Evolutionary conservation across 2,888 invertebrate species (phyloP), one percentile per base, ranked within the genome.

Genomic region (Pycnomerus fuliginosus): DNA sequence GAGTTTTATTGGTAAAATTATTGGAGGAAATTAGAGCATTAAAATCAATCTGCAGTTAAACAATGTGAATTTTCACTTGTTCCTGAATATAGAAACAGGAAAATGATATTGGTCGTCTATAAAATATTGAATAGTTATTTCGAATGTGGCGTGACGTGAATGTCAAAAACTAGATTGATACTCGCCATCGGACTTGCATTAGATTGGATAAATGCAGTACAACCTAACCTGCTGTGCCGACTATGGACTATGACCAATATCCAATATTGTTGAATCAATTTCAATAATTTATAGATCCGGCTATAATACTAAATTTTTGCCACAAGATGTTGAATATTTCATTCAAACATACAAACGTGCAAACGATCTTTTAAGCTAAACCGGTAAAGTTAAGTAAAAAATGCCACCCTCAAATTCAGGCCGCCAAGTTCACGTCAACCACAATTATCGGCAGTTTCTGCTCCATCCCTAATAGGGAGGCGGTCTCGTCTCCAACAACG

Each of bases 101-200:
- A 56, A 56, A 57, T 48, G 53, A 51, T 53, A 50, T 44, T 50
- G 52, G 43, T 49, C 56, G 50, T 55, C 56, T 54, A 53, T 63
- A 64, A 64, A 64, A 64, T 64, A 65, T 64, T 55, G 65, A 62
- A 59, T 62, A 60, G 64, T 62, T 65, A 61, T 57, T 60, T 57
- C 53, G 55, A 61, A 61, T 56, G 60, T 62, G 58, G 63, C 67
- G 67, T 65, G 65, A 64, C 57, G 57, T 55, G 65, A 64, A 65
- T 65, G 66, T 63, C 65, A 67, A 68, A 66, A 64, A 65, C 56
- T 61, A 61, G 64, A 68, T 67, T 66, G 68, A 66, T 66, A 61
- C 61, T 52, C 54, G 53, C 57, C 55, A 55, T 57, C 54, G 52
- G 57, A 52, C 57, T 52, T 61, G 60, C 59, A 61, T 64, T 62